These are phyloP conservation scores for Dione juno DNA, from an alignment of 2,888 invertebrate species.

Conservation along the genomic window DNA sequence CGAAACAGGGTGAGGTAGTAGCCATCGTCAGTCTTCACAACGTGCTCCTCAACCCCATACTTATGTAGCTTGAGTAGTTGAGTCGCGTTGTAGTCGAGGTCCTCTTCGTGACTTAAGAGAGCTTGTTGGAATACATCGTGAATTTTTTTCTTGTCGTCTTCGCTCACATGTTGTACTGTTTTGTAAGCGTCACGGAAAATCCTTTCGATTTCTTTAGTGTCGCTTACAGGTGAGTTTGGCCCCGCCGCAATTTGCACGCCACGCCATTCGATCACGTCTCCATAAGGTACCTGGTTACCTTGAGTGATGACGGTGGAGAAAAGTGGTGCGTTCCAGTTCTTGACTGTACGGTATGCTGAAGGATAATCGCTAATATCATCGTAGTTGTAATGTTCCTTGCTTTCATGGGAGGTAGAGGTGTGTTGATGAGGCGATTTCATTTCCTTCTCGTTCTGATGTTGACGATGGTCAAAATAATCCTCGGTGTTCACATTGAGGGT, in stretches of 20 bases:
- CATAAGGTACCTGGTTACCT: conserved; percentile 50
- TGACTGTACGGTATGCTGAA: conserved; percentile 41
- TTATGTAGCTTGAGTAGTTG: conserved; percentile 66
- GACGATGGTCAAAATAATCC: conserved; percentile 53
- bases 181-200: conserved; percentile 67
- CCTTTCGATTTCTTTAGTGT: conserved; percentile 59
- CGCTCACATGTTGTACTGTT: conserved; percentile 61
- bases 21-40: conserved; percentile 71
- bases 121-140: conserved; percentile 57
- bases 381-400: conserved; percentile 45
- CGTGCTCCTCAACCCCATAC: conserved; percentile 69
- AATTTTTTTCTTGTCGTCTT: conserved; percentile 61
- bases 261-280: conserved; percentile 59
- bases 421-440: conserved; percentile 48
- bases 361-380: conserved; percentile 46
- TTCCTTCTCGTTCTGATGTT: conserved; percentile 45
- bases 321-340: conserved; percentile 52
- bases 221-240: conserved; percentile 51
- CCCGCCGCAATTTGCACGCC: conserved; percentile 56
- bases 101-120: conserved; percentile 53
- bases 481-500: conserved; percentile 55
- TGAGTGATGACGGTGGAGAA: conserved; percentile 50
- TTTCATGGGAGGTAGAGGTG: conserved; percentile 48
- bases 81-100: conserved; percentile 59
- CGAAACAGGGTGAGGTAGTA: conserved; percentile 73